A percentile compares a stretch with the other conserved stretches of the same genome.
These are phyloP conservation scores for Rhagonycha lutea DNA, from an alignment of 2,888 invertebrate species.

Conservation along the genomic window DNA sequence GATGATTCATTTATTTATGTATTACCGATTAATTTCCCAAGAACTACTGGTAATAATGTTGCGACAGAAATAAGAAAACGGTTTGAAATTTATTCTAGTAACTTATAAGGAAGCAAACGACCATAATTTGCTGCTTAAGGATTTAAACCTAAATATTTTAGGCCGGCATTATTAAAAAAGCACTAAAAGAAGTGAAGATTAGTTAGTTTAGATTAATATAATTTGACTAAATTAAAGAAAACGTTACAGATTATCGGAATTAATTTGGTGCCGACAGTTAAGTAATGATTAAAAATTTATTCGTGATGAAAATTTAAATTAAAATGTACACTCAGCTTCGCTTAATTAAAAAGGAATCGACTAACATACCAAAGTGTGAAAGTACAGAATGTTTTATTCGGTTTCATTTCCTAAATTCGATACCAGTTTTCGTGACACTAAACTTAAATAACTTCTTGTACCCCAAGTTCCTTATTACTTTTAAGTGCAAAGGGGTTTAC, in stretches of 20 bases:
- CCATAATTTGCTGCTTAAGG: background rate
- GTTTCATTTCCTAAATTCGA: background rate
- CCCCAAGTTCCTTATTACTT: background rate
- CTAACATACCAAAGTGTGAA: background rate
- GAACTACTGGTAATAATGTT: background rate
- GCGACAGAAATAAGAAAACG: background rate
- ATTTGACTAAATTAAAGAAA: background rate
- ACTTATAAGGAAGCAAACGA: background rate
- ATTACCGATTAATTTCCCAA: background rate
- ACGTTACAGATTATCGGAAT: background rate
- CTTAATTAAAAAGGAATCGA: background rate
- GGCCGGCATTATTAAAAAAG: background rate
- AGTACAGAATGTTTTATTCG: background rate
- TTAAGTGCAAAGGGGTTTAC: background rate
- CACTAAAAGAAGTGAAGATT: background rate
- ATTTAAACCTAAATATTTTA: background rate
- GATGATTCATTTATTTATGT: background rate
- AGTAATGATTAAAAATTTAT: background rate
- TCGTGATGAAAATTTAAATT: background rate
- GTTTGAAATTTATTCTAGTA: background rate
- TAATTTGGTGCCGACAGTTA: background rate
- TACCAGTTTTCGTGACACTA: background rate
- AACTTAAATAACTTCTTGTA: background rate
- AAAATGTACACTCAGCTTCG: background rate
- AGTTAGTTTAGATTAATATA: background rate